These are phyloP conservation scores for Chelonia mydas DNA, from an alignment of 2,797 vertebrate genomes.

Conservation along the genomic window DNA sequence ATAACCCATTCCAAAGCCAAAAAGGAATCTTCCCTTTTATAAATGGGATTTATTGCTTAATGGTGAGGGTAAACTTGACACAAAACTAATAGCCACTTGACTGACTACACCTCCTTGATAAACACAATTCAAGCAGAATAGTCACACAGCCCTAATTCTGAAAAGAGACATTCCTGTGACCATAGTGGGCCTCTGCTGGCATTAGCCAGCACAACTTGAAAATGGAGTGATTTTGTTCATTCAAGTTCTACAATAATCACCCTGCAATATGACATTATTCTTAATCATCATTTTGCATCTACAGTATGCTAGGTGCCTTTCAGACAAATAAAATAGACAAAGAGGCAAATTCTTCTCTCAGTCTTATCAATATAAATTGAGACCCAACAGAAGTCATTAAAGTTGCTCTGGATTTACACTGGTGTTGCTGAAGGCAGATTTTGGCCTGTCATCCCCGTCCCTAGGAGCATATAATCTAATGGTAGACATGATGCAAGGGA, in stretches of 20 bases:
- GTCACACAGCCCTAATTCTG: not conserved
- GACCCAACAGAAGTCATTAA: not conserved
- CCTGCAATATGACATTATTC: not conserved
- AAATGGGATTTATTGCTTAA: too few relatives aligned
- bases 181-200: not conserved
- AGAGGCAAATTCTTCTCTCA: not conserved
- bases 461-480: rapidly evolving
- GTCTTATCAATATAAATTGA: not conserved
- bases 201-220: not conserved
- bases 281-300: not conserved
- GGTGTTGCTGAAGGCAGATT: not conserved
- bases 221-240: not conserved
- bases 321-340: not conserved
- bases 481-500: not conserved
- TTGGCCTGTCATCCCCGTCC: not conserved
- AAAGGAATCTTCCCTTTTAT: too few relatives aligned
- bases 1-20: too few relatives aligned
- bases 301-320: not conserved
- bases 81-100: too few relatives aligned
- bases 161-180: not conserved
- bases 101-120: not conserved
- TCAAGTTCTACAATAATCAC: not conserved
- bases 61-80: too few relatives aligned
- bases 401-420: not conserved
- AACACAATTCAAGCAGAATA: not conserved